Base-by-base conservation (phyloP, 2,797 vertebrate genomes). In the Xiphorhynchus erythropygius region DNA sequence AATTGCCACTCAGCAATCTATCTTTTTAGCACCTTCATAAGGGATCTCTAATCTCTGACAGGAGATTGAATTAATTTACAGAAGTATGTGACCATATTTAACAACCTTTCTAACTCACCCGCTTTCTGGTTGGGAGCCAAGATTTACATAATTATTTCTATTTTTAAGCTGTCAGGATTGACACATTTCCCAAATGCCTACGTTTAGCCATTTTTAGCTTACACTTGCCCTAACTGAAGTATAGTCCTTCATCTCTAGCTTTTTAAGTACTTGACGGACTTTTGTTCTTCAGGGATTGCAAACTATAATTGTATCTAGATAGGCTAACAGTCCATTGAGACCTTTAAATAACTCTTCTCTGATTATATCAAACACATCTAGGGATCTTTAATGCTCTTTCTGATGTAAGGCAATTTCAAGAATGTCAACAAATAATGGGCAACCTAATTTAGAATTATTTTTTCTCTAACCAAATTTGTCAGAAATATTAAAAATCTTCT, bases 101-200 rank as follows among this genome's bases (percentile, higher is more conserved):
- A 95, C 92, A 94, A 84, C 81, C 84, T 95, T 92, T 62, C 76
- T 74, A 94, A 90, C 71, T 83, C 71, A 57, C 3, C 1, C 12
- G 1, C 55, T 88, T 94, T 80, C 94, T 93, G 92, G 87, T 94
- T 91, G 75, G 68, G 82, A 97, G 88, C 88, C 90, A 97, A 96
- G 96, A 96, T 97, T 97, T 97, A 95, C 96, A 97, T 97, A 97
- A 97, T 97, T 96, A 96, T 91, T 93, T 94, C 95, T 97, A 96
- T 94, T 97, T 97, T 97, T 96, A 74, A 96, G 71, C 74, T 85
- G 57, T 93, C 81, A 89, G 76, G 86, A 74, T 79, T 95, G 95
- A 94, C 93, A 95, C 50, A 84, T 95, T 93, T 94, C 91, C 91
- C 84, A 82, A 62, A 87, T 88, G 77, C 91, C 84, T 89, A 67